Percentiles rank a stretch among this genome's conserved stretches.
These are phyloP conservation scores for Hepsetus odoe DNA, from an alignment of 2,113 vertebrate species.

Conservation along the genomic window DNA sequence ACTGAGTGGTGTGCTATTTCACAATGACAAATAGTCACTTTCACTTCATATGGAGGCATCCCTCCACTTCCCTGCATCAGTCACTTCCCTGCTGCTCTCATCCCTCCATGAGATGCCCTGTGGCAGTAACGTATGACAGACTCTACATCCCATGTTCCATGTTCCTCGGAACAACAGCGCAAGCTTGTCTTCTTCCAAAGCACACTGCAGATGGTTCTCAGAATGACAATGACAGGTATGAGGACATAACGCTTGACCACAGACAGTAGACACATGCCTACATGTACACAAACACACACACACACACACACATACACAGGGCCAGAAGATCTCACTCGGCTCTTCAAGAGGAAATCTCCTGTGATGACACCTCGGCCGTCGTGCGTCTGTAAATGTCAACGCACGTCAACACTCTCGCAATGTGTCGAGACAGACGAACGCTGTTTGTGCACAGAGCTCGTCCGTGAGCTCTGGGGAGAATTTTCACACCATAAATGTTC, in stretches of 20 bases:
- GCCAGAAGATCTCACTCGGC: not conserved
- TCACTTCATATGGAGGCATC: not conserved
- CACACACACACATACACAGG: conserved; percentile 25
- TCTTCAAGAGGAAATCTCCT: not conserved
- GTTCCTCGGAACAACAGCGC: not conserved
- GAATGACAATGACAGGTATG: not conserved
- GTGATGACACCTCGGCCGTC: not conserved
- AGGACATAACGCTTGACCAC: not conserved
- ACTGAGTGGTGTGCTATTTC: no score
- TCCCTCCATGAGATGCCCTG: not conserved
- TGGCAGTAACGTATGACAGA: not conserved
- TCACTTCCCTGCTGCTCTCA: not conserved
- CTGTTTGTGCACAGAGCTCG: not conserved
- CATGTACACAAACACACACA: conserved; percentile 12
- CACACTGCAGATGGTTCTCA: not conserved
- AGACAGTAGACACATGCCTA: not conserved
- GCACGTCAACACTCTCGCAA: not conserved
- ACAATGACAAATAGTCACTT: no score
- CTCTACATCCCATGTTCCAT: not conserved
- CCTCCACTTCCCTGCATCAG: not conserved
- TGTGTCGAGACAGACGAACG: not conserved
- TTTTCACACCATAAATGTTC: not conserved
- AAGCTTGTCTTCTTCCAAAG: not conserved
- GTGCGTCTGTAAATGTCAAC: not conserved
- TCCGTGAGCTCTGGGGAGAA: not conserved